Percentiles rank a stretch among this genome's conserved stretches.
These are phyloP conservation scores for Podotricha telesiphe DNA, from an alignment of 2,888 invertebrate genomes.

Conservation along the genomic window DNA sequence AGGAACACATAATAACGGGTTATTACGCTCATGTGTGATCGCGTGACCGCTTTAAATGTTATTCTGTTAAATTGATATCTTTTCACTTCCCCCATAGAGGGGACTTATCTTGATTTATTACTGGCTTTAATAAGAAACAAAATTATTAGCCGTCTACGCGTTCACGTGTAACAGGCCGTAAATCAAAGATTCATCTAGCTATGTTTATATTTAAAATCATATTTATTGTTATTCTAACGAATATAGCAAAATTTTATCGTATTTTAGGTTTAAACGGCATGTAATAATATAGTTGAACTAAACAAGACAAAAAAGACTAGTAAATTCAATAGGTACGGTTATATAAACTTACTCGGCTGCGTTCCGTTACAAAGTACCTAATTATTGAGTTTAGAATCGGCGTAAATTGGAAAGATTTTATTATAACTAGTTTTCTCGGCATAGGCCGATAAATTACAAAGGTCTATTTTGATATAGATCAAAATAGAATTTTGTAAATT, in stretches of 20 bases:
- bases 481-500: too few species aligned
- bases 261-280: not conserved
- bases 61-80: constrained; percentile 68
- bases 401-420: too few species aligned
- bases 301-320: not conserved
- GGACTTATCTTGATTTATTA: constrained; percentile 66
- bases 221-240: constrained; percentile 26
- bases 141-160: constrained; percentile 47
- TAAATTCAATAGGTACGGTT: too few species aligned
- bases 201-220: constrained; percentile 24
- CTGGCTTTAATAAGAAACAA: constrained; percentile 53
- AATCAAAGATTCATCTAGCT: constrained; percentile 46
- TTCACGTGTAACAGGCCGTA: constrained; percentile 40
- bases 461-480: too few species aligned
- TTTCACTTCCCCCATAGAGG: constrained; percentile 60
- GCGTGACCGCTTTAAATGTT: constrained; percentile 61
- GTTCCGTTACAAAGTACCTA: too few species aligned
- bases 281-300: not conserved
- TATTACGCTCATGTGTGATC: constrained; percentile 49
- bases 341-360: not conserved
- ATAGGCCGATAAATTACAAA: too few species aligned
- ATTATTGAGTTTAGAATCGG: too few species aligned
- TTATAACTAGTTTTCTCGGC: too few species aligned
- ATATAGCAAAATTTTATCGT: not conserved
- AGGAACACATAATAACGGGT: constrained; percentile 44